phyloP scores from a whole-genome alignment of 2,888 invertebrate genomes.

The Agrotis exclamationis region DNA sequence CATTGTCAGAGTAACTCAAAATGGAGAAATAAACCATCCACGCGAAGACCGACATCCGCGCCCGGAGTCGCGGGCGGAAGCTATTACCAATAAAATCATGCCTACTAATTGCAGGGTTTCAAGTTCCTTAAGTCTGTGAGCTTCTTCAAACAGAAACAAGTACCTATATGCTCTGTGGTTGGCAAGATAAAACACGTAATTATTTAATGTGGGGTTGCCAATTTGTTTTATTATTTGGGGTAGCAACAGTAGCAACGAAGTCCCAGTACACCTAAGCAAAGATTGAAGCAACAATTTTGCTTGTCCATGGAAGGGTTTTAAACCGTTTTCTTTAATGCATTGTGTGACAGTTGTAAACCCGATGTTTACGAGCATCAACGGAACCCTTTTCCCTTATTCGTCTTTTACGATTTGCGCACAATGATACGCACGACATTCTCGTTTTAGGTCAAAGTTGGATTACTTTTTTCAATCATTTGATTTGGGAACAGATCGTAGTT shows the following conservation, averaged over 20 bases:
- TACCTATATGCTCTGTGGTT: slow-evolving; percentile 21
- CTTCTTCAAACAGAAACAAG: slow-evolving; percentile 51
- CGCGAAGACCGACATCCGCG: too few species aligned
- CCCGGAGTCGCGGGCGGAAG: too few species aligned
- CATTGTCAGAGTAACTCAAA: too few species aligned
- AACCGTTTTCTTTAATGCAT: slow-evolving; percentile 47
- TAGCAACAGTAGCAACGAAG: slow-evolving; percentile 13
- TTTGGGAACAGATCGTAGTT: slow-evolving; percentile 12
- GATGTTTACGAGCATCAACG: slow-evolving; percentile 56
- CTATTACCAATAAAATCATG: slow-evolving; percentile 5
- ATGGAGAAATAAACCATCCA: too few species aligned
- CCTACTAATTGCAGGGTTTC: slow-evolving; percentile 28
- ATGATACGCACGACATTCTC: slow-evolving; percentile 49
- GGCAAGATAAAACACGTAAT: slow-evolving; percentile 53
- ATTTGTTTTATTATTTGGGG: slow-evolving; percentile 39
- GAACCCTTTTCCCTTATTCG: slow-evolving; percentile 49
- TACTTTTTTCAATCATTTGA: slow-evolving; percentile 40
- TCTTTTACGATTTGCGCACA: slow-evolving; percentile 57
- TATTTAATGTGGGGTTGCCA: slow-evolving; percentile 37
- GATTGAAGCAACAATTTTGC: slow-evolving; percentile 38
- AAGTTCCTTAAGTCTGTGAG: slow-evolving; percentile 18
- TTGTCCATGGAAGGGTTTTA: slow-evolving; percentile 21
- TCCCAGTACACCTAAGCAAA: slow-evolving; percentile 24
- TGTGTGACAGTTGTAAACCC: slow-evolving; percentile 50
- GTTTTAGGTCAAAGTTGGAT: slow-evolving; percentile 27